These are phyloP conservation scores for Sphaerodactylus townsendi DNA, from an alignment of 2,113 vertebrate genomes.

Conservation along the genomic window DNA sequence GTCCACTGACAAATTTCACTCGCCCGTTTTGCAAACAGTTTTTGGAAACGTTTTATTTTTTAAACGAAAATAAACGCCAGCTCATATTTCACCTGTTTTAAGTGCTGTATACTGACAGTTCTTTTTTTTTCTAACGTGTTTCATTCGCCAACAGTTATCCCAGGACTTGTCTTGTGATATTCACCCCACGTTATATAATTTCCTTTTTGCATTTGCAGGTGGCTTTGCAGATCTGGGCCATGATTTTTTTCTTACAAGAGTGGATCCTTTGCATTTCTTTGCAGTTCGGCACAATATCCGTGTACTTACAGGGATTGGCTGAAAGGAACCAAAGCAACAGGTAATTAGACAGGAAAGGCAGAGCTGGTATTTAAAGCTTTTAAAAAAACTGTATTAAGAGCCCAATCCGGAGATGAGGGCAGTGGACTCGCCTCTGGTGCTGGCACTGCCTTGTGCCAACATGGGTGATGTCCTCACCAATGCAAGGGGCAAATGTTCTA, in stretches of 20 bases:
- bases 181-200: slow-evolving; percentile 14
- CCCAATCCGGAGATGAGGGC: too few relatives aligned
- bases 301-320: slow-evolving; percentile 55
- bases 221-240: slow-evolving; percentile 37
- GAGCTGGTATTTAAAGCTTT: neutral
- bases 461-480: too few relatives aligned
- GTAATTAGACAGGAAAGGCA: neutral
- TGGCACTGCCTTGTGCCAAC: too few relatives aligned
- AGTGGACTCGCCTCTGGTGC: too few relatives aligned
- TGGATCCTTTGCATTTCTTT: neutral
- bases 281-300: neutral
- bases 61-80: too few relatives aligned
- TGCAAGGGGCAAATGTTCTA: too few relatives aligned
- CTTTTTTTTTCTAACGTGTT: neutral
- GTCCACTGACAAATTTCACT: neutral
- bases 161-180: neutral
- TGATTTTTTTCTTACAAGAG: neutral
- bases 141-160: neutral
- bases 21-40: too few relatives aligned
- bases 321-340: neutral
- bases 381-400: too few relatives aligned
- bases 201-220: slow-evolving; percentile 45
- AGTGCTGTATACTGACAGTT: neutral
- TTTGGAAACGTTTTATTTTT: too few relatives aligned
- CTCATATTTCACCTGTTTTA: too few relatives aligned